Base-by-base conservation (phyloP, 2,888 invertebrate genomes). In the Lasioglossum pauxillum region DNA sequence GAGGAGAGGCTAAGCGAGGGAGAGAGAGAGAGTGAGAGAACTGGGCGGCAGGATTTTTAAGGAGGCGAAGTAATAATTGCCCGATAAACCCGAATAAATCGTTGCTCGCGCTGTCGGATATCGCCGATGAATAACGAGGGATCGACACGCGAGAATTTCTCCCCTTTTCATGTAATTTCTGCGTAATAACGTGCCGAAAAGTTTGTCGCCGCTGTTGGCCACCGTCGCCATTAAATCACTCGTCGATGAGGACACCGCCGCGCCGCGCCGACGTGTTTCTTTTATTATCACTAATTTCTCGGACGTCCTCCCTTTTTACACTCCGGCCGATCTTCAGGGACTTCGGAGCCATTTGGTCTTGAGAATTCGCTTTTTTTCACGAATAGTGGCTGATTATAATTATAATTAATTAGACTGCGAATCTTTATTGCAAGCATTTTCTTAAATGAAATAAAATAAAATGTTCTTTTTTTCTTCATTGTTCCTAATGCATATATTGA, bases 71-170 rank as follows among this genome's bases (percentile, higher is more conserved):
- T 82, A 73, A 84, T 82, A 84, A 76, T 82, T 75, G 74, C 69
- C 69, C 79, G 78, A 79, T 77, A 75, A 77, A 57, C 57, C 44
- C n/a, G 75, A 75, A 79, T 78, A 60, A 80, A 82, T 82, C 87
- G 81, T 85, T 82, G 44, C 38, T 67, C 72, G 69, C 77, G 77
- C 46, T 85, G 80, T 84, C 85, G 71, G 60, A 72, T 79, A 84
- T 78, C 75, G 83, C 14, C 86, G 86, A 85, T 88, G 84, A 89
- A 74, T 88, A 84, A 89, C 80, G 80, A 76, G 75, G 83, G 74
- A 82, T 83, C 88, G 83, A 85, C 89, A 87, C 88, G 90, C 85
- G 85, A 89, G 76, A 75, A 73, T 80, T 78, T 82, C 69, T 78
- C 75, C 73, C 72, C 75, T 80, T 72, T 80, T 72, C 78, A 82